Base-by-base conservation (phyloP, 2,113 vertebrate genomes). In the Sciurus niger region DNA sequence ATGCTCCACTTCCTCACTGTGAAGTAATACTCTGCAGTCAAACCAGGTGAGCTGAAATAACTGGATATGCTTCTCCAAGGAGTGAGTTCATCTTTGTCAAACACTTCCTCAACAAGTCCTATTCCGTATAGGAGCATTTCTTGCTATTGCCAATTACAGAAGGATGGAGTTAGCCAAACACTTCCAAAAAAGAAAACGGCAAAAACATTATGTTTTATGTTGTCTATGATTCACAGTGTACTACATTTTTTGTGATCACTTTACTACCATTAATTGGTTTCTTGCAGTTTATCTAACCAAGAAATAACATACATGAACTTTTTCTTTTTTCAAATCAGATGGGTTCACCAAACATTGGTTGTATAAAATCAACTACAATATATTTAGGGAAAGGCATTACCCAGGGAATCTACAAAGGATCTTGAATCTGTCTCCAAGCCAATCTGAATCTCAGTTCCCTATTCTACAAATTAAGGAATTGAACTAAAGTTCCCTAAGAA, bases 11-110 rank as follows among this genome's bases (percentile, higher is more conserved):
- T 98, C 96, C 95, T 92, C 63, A 73, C 94, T 89, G 97, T 97
- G 97, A 97, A 98, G 97, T 93, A 98, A 98, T 77, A 70, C 7
- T 12, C 63, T 93, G 96, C 95, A 93, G 92, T 94, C 98, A 98
- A 90, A 95, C 10, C 93, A 96, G 97, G 94, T 96, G 95, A 98
- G 97, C 96, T 93, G 97, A 98, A 98, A 97, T 90, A 96, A 93
- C 95, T 86, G 93, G 97, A 93, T 97, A 96, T 89, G 92, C 48
- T 58, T 91, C 84, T 73, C 37, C 74, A 58, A 16, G 67, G 89
- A 96, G 95, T 63, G 55, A 79, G 94, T 28, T 58, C 92, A 92
- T 91, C 93, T 96, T 72, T 58, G 93, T 51, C 80, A 94, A 91
- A 94, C 80, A 68, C 84, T 97, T 96, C 91, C 90, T 2, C 0